phyloP scores from a whole-genome alignment of 2,113 vertebrate species.

The Chamaea fasciata region DNA sequence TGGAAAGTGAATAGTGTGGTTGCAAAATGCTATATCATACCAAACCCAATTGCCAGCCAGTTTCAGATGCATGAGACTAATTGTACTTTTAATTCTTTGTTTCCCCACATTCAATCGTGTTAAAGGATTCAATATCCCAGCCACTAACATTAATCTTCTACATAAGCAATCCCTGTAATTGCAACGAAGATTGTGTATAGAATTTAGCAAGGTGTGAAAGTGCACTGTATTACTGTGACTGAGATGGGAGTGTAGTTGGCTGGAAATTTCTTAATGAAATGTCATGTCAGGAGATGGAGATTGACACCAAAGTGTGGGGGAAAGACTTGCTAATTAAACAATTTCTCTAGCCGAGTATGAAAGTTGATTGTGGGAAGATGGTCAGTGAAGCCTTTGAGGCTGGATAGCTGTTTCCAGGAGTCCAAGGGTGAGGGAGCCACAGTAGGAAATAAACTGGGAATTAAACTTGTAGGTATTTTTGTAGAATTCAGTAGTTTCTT shows the following conservation, averaged over 20 bases:
- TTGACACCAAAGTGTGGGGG: not conserved
- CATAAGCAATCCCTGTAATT: conserved; percentile 23
- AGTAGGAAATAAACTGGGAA: not conserved
- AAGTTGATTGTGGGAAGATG: not conserved
- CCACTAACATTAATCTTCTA: not conserved
- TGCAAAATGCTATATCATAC: not conserved
- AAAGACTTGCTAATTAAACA: not conserved
- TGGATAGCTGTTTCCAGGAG: not conserved
- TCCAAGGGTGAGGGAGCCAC: not conserved
- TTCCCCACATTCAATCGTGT: not conserved
- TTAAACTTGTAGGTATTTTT: not conserved
- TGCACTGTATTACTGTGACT: not conserved
- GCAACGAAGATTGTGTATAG: not conserved
- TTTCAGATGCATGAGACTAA: not conserved
- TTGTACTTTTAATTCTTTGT: conserved; percentile 15
- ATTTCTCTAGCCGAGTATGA: not conserved
- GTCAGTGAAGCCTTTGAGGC: not conserved
- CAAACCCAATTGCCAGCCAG: not conserved
- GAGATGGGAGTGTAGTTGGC: not conserved
- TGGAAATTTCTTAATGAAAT: conserved; percentile 17
- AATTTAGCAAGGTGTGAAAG: conserved; percentile 9
- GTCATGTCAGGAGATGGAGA: not conserved
- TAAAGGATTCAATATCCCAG: not conserved
- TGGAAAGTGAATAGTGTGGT: not conserved
- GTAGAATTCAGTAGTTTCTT: not conserved